Percentiles rank a stretch among this genome's conserved stretches.
These are phyloP conservation scores for Drosophila oshimai DNA, from an alignment of 1,140 invertebrate species.

Conservation along the genomic window DNA sequence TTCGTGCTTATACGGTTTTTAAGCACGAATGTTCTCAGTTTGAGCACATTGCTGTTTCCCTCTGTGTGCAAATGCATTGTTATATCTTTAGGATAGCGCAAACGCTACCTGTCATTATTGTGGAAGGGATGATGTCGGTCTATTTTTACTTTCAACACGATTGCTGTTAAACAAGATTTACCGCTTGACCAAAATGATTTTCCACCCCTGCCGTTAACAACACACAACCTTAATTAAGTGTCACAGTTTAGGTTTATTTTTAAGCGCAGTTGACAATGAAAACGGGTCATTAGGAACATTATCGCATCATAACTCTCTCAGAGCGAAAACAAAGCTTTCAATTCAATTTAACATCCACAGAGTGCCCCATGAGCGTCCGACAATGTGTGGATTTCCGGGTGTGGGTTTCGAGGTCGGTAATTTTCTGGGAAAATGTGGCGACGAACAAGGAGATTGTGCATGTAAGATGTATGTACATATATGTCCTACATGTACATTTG, in stretches of 20 bases:
- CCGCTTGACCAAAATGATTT: conserved; percentile 68
- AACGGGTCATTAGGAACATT: conserved; percentile 73
- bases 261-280: conserved; percentile 65
- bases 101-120: no score
- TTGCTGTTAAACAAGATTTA: conserved; percentile 65
- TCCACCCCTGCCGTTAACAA: conserved; percentile 41
- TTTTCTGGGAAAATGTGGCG: conserved; percentile 23
- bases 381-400: conserved; percentile 47
- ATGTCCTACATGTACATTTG: not conserved
- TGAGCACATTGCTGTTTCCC: no score
- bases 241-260: conserved; percentile 62
- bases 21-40: no score
- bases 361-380: no score
- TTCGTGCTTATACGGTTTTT: no score
- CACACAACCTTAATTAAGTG: conserved; percentile 61
- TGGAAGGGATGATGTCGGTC: no score
- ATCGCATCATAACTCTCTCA: conserved; percentile 74
- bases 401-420: conserved; percentile 37
- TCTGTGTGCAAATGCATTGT: no score
- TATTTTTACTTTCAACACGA: conserved; percentile 65
- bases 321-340: conserved; percentile 62
- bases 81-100: no score
- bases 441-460: conserved; percentile 11
- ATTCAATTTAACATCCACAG: no score
- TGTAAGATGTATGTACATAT: conserved; percentile 10